phyloP scores from a whole-genome alignment of 2,797 vertebrate genomes.

The Scolopax rusticola region DNA sequence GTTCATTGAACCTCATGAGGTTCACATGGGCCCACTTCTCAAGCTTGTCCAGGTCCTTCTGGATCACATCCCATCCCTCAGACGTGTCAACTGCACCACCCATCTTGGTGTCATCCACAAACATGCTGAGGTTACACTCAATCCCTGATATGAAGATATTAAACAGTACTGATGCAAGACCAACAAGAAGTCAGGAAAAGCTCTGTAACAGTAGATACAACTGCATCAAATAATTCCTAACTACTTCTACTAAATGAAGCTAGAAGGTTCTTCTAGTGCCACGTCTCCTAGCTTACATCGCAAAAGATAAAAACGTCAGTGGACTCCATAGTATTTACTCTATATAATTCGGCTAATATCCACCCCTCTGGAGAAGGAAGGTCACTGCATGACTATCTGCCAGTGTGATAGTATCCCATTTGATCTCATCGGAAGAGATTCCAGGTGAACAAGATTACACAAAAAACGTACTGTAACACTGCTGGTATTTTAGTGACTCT shows the following conservation, averaged over 20 bases:
- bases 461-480: not conserved
- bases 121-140: not conserved
- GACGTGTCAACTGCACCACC: rapidly evolving
- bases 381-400: not conserved
- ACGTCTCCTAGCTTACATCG: not conserved
- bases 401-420: not conserved
- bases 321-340: not conserved
- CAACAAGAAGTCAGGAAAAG: not conserved
- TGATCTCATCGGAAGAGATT: not conserved
- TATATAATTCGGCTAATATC: not conserved
- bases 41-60: not conserved
- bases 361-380: not conserved
- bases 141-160: not conserved
- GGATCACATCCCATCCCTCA: rapidly evolving
- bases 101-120: not conserved
- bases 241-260: not conserved
- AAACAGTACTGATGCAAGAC: not conserved
- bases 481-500: not conserved
- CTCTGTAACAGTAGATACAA: not conserved
- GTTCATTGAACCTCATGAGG: not conserved
- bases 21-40: too few relatives aligned
- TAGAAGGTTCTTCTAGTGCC: not conserved
- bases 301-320: not conserved
- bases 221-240: not conserved
- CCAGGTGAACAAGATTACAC: not conserved